phyloP scores from a whole-genome alignment of 1,140 invertebrate genomes.

The Drosophila quadrilineata region DNA sequence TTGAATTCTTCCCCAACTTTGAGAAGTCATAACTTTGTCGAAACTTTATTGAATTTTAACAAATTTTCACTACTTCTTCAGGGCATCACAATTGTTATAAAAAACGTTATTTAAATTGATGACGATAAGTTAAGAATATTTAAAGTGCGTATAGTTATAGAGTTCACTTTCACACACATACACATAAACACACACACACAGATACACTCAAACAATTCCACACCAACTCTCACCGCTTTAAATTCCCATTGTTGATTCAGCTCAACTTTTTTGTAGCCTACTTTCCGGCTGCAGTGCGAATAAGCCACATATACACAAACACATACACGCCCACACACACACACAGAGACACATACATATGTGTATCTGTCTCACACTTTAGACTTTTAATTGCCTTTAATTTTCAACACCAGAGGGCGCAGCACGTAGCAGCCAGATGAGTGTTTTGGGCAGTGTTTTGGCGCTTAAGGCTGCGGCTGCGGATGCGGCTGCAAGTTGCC shows the following conservation, averaged over 20 bases:
- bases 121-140: too few species aligned
- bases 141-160: too few species aligned
- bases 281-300: constrained; percentile 8
- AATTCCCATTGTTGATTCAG: too few species aligned
- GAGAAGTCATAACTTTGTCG: too few species aligned
- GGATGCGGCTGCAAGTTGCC: constrained; percentile 45
- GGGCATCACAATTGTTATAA: too few species aligned
- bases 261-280: constrained; percentile 22
- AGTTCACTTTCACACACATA: too few species aligned
- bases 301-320: constrained; percentile 14
- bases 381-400: constrained; percentile 72
- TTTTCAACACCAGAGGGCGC: constrained; percentile 61
- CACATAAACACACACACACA: background rate
- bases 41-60: too few species aligned
- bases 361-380: constrained; percentile 24
- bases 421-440: constrained; percentile 36
- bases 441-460: constrained; percentile 62
- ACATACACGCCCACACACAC: background rate
- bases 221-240: constrained; percentile 1
- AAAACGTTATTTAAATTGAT: too few species aligned
- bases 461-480: constrained; percentile 62
- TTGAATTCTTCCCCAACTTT: too few species aligned
- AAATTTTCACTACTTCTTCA: too few species aligned
- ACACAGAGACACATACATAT: constrained; percentile 9
- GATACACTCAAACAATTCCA: background rate